phyloP scores from a whole-genome alignment of 2,113 vertebrate species.

The Cichladusa arquata region DNA sequence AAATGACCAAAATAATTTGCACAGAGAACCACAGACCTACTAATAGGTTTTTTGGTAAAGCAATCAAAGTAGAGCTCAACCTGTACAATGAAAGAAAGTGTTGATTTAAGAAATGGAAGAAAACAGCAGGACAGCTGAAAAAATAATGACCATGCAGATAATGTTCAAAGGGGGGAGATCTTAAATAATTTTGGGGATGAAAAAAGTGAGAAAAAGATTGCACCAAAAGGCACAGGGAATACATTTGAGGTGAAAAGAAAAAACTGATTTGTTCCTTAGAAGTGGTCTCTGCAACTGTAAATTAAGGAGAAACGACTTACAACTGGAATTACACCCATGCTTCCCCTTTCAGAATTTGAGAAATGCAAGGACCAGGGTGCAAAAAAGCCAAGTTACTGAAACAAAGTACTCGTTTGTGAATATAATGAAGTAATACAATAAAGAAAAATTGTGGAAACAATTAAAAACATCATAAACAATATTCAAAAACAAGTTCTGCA shows the following conservation, averaged over 20 bases:
- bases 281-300: background rate
- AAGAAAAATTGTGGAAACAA: background rate
- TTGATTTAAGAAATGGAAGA: background rate
- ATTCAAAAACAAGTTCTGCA: background rate
- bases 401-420: background rate
- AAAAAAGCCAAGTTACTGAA: background rate
- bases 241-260: background rate
- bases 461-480: background rate
- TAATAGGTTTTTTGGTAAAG: background rate
- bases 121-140: background rate
- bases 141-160: background rate
- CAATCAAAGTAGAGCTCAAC: background rate
- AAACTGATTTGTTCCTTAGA: background rate
- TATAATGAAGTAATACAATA: background rate
- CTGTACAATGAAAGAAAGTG: background rate
- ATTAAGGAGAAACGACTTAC: background rate
- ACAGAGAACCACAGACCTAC: background rate
- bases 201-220: background rate
- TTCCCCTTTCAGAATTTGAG: background rate
- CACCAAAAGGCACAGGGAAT: background rate
- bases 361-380: background rate
- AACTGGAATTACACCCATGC: background rate
- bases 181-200: rapidly evolving
- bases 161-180: background rate
- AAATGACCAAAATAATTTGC: background rate